phyloP scores from a whole-genome alignment of 2,113 vertebrate species.

The Podiceps cristatus region DNA sequence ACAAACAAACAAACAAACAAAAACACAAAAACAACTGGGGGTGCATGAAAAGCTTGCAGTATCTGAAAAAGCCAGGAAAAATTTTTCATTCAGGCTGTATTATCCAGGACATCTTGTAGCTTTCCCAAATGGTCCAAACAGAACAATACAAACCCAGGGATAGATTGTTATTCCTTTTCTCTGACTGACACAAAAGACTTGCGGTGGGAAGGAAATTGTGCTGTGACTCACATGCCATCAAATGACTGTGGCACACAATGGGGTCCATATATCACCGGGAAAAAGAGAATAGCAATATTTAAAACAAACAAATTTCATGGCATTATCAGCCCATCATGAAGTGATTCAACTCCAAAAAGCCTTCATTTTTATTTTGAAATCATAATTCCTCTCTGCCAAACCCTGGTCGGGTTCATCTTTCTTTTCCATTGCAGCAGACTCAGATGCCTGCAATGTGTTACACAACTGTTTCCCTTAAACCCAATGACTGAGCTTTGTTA shows the following conservation, averaged over 20 bases:
- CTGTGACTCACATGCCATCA: not conserved
- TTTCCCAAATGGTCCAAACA: not conserved
- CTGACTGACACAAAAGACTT: not conserved
- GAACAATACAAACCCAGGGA: not conserved
- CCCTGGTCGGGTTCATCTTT: not conserved
- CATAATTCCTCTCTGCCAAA: not conserved
- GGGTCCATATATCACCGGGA: not conserved
- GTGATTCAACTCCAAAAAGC: not conserved
- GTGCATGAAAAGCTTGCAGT: not conserved
- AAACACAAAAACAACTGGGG: too few relatives aligned
- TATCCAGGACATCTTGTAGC: not conserved
- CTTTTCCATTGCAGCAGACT: not conserved
- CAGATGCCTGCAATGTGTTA: not conserved
- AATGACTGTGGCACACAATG: not conserved
- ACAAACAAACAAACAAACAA: too few relatives aligned
- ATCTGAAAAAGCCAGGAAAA: not conserved
- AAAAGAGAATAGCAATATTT: not conserved
- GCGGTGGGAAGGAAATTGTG: not conserved
- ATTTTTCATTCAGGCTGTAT: not conserved
- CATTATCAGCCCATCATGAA: not conserved
- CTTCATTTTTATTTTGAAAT: conserved; percentile 19
- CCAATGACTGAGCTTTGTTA: not conserved
- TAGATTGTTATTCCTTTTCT: not conserved
- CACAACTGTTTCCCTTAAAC: not conserved
- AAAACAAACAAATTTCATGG: not conserved